These are phyloP conservation scores for Cheilosia variabilis DNA, from an alignment of 2,888 invertebrate species.

Conservation along the genomic window DNA sequence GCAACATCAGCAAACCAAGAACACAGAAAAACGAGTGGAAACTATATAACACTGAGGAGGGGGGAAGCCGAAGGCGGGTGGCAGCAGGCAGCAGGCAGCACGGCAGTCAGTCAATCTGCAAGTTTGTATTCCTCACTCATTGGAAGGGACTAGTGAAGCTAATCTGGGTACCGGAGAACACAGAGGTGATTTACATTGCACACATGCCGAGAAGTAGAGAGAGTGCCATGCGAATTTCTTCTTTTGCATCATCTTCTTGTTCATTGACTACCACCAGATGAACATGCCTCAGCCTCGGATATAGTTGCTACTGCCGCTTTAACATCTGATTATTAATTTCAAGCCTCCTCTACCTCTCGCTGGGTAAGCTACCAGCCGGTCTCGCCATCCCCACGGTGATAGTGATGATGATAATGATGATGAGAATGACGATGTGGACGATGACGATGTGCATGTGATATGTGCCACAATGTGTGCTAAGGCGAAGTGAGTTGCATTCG, in stretches of 20 bases:
- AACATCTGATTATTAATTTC: constrained; percentile 58
- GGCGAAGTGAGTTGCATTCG: constrained; percentile 57
- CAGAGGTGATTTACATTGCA: no score
- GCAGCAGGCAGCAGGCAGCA: constrained; percentile 1
- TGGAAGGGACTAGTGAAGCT: constrained; percentile 50
- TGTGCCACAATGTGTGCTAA: constrained; percentile 54
- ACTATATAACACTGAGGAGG: constrained; percentile 49
- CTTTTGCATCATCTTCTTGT: constrained; percentile 30
- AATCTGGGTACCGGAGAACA: constrained; percentile 31
- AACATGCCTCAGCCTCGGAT: constrained; percentile 57
- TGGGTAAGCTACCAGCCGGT: constrained; percentile 4
- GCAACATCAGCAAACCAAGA: neutral
- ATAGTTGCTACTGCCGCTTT: constrained; percentile 52
- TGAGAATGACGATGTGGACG: constrained; percentile 19
- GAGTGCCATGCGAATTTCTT: constrained; percentile 34
- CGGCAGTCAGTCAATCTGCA: constrained; percentile 61
- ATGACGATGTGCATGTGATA: constrained; percentile 42
- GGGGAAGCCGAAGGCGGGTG: constrained; percentile 44
- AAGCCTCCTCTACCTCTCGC: constrained; percentile 4
- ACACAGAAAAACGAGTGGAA: constrained; percentile 34
- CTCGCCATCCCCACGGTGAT: constrained; percentile 36
- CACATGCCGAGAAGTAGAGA: neutral
- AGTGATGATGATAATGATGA: constrained; percentile 35
- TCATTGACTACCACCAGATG: constrained; percentile 57
- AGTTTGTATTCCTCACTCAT: constrained; percentile 37